Evolutionary conservation across 2,113 vertebrate genomes (phyloP), one percentile per base, ranked within the genome.

Genomic region (Numenius arquata): DNA sequence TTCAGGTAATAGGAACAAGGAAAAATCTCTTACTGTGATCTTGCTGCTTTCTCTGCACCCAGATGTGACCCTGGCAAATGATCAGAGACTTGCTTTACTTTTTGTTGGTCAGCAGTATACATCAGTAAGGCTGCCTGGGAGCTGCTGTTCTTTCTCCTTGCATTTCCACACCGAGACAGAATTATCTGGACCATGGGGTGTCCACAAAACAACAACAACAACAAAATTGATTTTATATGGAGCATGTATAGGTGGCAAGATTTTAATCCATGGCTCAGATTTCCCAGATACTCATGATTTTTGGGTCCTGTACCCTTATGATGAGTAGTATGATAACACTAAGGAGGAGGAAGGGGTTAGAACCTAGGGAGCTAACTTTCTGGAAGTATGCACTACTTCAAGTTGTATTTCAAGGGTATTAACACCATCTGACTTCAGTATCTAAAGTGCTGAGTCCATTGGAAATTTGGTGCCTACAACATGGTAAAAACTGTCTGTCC

Each of bases 1-100:
- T 85, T 88, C 85, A 96, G 91, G 87, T 94, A 97, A 93, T 85
- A 93, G 71, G 89, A 96, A 93, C 87, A 96, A 85, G 77, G 45
- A 12, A 68, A 85, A 88, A 75, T 66, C 20, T 75, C 52, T 81
- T 84, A 87, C 58, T 76, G 58, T 65, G 70, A 87, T 96, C 74
- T 80, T 70, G 27, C 81, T 96, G 36, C 80, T 82, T 90, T 91
- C 58, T 88, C 77, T 94, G 58, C 70, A 93, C 70, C 75, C 89
- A 95, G 80, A 96, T 96, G 89, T 91, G 91, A 82, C 47, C 73
- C 70, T 93, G 93, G 95, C 94, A 96, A 78, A 91, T 11, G 74
- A 89, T 68, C 93, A 97, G 81, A 94, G 80, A 27, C 50, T 89
- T 89, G 87, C 70, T 96, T 94, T 94, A 68, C 87, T 53, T 96